phyloP scores from a whole-genome alignment of 1,140 invertebrate species.

The Diplogasteroides magnus region DNA sequence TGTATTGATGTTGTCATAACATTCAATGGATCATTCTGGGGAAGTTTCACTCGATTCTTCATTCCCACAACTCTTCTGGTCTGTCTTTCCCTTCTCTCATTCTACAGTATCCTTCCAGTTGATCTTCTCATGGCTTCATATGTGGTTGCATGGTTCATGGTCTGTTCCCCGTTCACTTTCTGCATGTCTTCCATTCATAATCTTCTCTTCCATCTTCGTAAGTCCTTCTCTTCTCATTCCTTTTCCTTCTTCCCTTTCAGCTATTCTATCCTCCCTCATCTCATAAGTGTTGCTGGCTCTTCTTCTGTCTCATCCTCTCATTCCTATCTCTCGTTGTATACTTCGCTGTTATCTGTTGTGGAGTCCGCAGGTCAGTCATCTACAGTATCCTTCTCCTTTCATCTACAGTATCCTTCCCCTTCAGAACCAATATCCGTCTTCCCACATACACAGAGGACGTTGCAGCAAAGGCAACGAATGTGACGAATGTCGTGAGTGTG shows the following conservation, averaged over 20 bases:
- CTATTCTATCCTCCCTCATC: conserved; percentile 12
- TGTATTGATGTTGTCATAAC: conserved; percentile 43
- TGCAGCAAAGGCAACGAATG: conserved; percentile 1
- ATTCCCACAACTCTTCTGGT: conserved; percentile 41
- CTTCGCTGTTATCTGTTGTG: conserved; percentile 37
- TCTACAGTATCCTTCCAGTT: conserved; percentile 22
- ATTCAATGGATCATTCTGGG: conserved; percentile 27
- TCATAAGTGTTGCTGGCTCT: conserved; percentile 18
- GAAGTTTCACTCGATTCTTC: conserved; percentile 32
- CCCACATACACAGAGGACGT: conserved; percentile 24
- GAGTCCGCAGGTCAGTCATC: conserved; percentile 31
- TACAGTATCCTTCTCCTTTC: background rate
- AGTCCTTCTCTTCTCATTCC: conserved; percentile 12
- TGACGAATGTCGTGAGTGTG: conserved; percentile 9
- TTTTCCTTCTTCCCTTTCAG: background rate
- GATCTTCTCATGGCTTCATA: conserved; percentile 46
- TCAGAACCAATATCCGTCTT: conserved; percentile 17
- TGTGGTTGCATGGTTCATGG: conserved; percentile 49
- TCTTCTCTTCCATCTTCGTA: conserved; percentile 45
- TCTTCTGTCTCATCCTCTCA: conserved; percentile 35
- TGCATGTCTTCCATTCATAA: conserved; percentile 46
- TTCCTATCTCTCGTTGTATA: conserved; percentile 38
- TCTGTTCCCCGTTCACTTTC: conserved; percentile 49
- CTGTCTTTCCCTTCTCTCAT: background rate
- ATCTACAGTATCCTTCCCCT: conserved; percentile 3